Conservation (phyloP, 1,140 invertebrate genomes). For the Microplitis mediator region DNA sequence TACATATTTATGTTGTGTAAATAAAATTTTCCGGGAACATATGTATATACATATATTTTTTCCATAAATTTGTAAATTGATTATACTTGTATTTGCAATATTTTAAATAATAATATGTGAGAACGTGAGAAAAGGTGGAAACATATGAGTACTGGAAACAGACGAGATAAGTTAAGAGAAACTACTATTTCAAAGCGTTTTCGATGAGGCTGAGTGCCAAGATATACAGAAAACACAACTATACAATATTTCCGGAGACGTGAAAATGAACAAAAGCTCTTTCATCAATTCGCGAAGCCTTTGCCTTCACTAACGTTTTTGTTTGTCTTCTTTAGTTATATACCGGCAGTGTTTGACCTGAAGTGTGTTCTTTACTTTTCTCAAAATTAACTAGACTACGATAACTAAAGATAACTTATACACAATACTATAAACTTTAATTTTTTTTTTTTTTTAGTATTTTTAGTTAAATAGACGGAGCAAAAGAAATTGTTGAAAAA, state of each 20-base stretch:
- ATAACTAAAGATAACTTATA: too few species aligned
- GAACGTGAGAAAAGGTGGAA: slow-evolving; percentile 15
- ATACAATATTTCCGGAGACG: slow-evolving; percentile 21
- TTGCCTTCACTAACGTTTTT: background rate
- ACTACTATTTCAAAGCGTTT: slow-evolving; percentile 24
- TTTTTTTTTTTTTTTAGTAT: too few species aligned
- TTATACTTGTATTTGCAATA: background rate
- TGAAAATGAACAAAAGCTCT: slow-evolving; percentile 25
- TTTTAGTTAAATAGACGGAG: too few species aligned
- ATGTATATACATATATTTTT: too few species aligned
- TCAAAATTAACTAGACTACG: too few species aligned
- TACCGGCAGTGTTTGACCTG: too few species aligned
- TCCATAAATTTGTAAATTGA: background rate
- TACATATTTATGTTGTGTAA: too few species aligned
- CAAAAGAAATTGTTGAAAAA: too few species aligned
- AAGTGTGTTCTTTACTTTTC: too few species aligned
- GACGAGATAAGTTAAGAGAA: background rate
- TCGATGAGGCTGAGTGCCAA: slow-evolving; percentile 22
- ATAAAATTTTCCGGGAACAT: too few species aligned
- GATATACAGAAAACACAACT: slow-evolving; percentile 23
- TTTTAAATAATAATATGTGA: background rate
- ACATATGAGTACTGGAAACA: background rate
- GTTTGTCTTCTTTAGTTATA: background rate
- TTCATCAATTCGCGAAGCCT: background rate
- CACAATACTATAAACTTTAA: too few species aligned